Base-by-base conservation (phyloP, 1,140 invertebrate species). In the Piezodorus guildinii region DNA sequence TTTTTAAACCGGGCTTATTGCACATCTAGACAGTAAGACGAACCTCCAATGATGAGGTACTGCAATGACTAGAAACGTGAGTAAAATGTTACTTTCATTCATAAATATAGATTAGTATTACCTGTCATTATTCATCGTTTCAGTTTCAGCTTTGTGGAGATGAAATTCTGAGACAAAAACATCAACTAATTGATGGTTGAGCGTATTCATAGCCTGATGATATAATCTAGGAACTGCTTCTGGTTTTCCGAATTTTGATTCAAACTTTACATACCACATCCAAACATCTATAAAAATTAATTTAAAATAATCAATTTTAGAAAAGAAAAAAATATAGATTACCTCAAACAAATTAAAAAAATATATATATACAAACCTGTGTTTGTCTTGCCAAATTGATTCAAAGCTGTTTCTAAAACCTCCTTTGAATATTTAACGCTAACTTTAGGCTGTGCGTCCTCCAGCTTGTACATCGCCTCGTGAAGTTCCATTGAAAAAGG, bases 231-330 rank as follows among this genome's bases (percentile, higher is more conserved):
- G 72, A 43, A 76, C 71, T 62, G 72, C 75, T 14, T 72, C 71
- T 0, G 75, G 67, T 46, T 79, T 74, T 1, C 80, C 79, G 44
- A 74, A 66, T 52, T 76, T 76, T 68, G 76, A 72, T 73, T 83
- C 81, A 68, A 83, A 81, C 23, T 72, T 73, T 16, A 83, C 75
- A 65, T 78, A 81, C 65, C 80, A 75, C 51, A 84, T 72, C 82
- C 83, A 85, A 14, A 84, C 72, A 68, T 80, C 77, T 60, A 27
- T 61, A 61, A 60, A 45, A 25, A 58, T n/a, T 43, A 62, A 49
- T 68, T 64, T 60, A 60, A 54, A 56, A 69, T 61, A 44, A 46
- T 30, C 21, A 30, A 27, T 27, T 2, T n/a, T 9, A n/a, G 15
- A 56, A 25, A n/a, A 25, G 1, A 58, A 25, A 23, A 58, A 14